These are phyloP conservation scores for Hoplias malabaricus DNA, from an alignment of 2,113 vertebrate genomes.

Conservation along the genomic window DNA sequence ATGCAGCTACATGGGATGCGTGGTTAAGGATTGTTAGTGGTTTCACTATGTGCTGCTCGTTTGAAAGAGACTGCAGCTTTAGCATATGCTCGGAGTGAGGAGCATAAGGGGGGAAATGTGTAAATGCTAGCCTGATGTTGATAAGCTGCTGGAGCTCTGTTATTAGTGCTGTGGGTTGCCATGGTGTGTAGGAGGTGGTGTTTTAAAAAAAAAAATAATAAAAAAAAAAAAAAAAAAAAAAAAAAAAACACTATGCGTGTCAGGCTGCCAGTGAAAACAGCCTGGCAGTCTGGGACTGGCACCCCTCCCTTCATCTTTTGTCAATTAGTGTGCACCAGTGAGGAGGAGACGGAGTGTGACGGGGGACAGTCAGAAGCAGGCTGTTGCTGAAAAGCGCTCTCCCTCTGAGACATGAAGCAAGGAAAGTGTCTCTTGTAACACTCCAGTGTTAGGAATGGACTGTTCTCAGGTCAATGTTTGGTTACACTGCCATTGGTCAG, in stretches of 20 bases:
- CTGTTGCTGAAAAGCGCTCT: constrained; percentile 3
- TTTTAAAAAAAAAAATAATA: constrained; percentile 19
- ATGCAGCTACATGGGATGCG: not conserved
- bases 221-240: not conserved
- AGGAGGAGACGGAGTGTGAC: not conserved
- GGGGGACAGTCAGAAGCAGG: not conserved
- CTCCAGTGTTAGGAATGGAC: not conserved
- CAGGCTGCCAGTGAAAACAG: constrained; percentile 23
- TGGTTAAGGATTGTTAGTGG: not conserved
- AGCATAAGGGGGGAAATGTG: constrained; percentile 3
- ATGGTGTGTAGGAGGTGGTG: constrained; percentile 24
- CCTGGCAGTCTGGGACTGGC: constrained; percentile 28
- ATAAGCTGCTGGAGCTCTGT: constrained; percentile 36
- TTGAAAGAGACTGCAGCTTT: constrained; percentile 15
- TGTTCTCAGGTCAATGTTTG: too few relatives aligned
- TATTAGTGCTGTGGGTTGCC: constrained; percentile 20
- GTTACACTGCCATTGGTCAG: not conserved
- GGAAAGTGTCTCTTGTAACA: not conserved
- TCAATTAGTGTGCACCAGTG: constrained; percentile 22
- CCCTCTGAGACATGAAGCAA: not conserved
- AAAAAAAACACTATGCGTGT: not conserved
- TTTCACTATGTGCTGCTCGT: not conserved
- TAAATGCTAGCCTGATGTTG: constrained; percentile 32
- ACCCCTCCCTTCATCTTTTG: not conserved
- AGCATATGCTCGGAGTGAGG: constrained; percentile 14